Conservation (phyloP, 2,888 invertebrate genomes). For the Andrena flavipes region DNA sequence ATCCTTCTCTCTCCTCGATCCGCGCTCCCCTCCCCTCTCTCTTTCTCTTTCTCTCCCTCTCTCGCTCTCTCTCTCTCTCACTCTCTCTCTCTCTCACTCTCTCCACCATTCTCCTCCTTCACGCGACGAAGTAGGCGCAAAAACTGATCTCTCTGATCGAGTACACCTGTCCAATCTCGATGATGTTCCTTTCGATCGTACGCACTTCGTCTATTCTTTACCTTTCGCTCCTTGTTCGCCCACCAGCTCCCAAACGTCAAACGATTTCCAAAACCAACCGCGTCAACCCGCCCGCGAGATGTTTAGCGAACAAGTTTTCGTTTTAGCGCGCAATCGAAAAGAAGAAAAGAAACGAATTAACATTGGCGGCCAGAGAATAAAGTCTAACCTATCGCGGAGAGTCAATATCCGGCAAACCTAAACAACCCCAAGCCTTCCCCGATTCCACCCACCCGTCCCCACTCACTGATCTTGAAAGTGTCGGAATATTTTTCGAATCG, state of each 20-base stretch:
- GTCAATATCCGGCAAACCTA: slow-evolving; percentile 11
- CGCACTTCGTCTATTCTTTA: slow-evolving; percentile 33
- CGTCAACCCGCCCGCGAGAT: slow-evolving; percentile 56
- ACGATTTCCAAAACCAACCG: slow-evolving; percentile 22
- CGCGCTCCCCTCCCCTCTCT: not conserved
- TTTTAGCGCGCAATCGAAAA: slow-evolving; percentile 43
- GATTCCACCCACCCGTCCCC: slow-evolving; percentile 7
- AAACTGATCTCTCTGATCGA: slow-evolving; percentile 46
- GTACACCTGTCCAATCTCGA: slow-evolving; percentile 47
- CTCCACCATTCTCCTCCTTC: slow-evolving; percentile 42
- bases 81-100: slow-evolving; percentile 27
- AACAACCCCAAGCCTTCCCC: slow-evolving; percentile 5
- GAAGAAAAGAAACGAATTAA: slow-evolving; percentile 4
- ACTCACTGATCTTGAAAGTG: slow-evolving; percentile 50
- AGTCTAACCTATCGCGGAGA: slow-evolving; percentile 45
- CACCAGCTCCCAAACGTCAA: slow-evolving; percentile 20
- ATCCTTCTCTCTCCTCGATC: slow-evolving; percentile 43
- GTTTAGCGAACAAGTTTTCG: slow-evolving; percentile 62
- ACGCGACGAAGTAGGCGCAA: slow-evolving; percentile 44
- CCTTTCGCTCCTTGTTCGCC: slow-evolving; percentile 38
- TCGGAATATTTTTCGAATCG: slow-evolving; percentile 68
- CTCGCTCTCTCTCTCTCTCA: slow-evolving; percentile 8
- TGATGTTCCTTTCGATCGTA: slow-evolving; percentile 58
- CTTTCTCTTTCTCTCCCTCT: not conserved
- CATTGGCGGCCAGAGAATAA: slow-evolving; percentile 14